Evolutionary conservation across 2,888 invertebrate genomes (phyloP).

Genomic region (Tachina grossa): DNA sequence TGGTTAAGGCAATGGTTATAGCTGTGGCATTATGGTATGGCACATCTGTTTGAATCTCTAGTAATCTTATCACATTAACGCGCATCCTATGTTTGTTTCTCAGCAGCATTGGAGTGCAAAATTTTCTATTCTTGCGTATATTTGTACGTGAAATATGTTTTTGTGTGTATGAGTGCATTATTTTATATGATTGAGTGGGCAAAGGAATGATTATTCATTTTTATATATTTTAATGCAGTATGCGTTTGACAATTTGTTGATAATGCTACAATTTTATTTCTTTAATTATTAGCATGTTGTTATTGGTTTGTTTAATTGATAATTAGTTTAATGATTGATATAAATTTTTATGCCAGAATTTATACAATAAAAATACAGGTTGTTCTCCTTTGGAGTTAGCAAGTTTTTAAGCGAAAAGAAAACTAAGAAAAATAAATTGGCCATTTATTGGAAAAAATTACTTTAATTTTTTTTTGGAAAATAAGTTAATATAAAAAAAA

Average conservation of each 20-base stretch:
- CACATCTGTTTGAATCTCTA: not conserved
- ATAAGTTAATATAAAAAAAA: too few relatives aligned
- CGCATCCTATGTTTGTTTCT: not conserved
- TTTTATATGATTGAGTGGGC: not conserved
- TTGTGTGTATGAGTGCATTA: not conserved
- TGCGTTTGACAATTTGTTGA: conserved; percentile 61
- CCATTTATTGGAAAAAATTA: too few relatives aligned
- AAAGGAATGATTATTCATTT: conserved; percentile 28
- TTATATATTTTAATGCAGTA: conserved; percentile 28
- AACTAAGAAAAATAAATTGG: not conserved
- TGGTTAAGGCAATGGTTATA: too few relatives aligned
- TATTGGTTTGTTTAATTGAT: conserved; percentile 46
- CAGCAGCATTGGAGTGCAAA: not conserved
- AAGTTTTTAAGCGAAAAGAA: not conserved
- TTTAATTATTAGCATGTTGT: conserved; percentile 43
- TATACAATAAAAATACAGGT: conserved; percentile 40
- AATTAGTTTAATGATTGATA: conserved; percentile 60
- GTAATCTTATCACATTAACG: conserved; percentile 5
- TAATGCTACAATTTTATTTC: conserved; percentile 58
- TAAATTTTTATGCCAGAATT: conserved; percentile 43
- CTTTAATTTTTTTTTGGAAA: not conserved
- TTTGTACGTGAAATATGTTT: conserved; percentile 5
- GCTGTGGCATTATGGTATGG: too few relatives aligned
- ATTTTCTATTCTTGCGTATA: not conserved
- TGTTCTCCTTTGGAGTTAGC: not conserved